Conservation (phyloP, 2,113 vertebrate species). For the Triplophysa rosa region DNA sequence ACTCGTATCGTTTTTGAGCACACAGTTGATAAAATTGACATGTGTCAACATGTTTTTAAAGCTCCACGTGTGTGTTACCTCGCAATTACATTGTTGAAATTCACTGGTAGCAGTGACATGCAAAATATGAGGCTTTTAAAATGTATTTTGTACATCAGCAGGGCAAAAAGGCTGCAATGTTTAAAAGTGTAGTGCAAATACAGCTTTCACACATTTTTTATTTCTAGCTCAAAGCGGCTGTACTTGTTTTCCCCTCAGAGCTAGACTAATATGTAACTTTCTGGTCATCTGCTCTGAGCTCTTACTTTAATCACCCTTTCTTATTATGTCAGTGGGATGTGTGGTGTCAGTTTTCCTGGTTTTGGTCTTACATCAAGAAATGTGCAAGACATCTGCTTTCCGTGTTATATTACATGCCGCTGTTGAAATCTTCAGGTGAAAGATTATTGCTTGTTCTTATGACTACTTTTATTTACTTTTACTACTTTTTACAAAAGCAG, state of each 20-base stretch:
- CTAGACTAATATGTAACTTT: constrained; percentile 1
- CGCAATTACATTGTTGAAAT: not conserved
- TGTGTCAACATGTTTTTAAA: not conserved
- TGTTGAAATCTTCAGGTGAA: not conserved
- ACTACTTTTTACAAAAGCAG: too few species aligned
- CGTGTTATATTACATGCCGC: not conserved
- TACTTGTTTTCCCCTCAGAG: not conserved
- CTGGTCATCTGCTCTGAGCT: not conserved
- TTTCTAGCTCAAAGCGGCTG: not conserved
- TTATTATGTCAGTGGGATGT: constrained; percentile 6
- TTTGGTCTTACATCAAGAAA: not conserved
- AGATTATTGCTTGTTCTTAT: not conserved
- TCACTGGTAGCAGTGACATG: not conserved
- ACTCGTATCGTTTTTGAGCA: not conserved
- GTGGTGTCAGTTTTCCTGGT: not conserved
- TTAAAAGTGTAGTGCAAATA: not conserved
- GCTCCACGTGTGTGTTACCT: not conserved
- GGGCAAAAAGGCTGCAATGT: not conserved
- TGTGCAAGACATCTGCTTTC: constrained; percentile 7
- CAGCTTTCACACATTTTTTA: not conserved
- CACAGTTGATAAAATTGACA: not conserved
- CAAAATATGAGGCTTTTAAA: not conserved
- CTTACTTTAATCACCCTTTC: not conserved
- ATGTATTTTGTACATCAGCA: not conserved
- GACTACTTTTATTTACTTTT: not conserved